Conservation (phyloP, 2,888 invertebrate genomes). For the Cerceris rybyensis region DNA sequence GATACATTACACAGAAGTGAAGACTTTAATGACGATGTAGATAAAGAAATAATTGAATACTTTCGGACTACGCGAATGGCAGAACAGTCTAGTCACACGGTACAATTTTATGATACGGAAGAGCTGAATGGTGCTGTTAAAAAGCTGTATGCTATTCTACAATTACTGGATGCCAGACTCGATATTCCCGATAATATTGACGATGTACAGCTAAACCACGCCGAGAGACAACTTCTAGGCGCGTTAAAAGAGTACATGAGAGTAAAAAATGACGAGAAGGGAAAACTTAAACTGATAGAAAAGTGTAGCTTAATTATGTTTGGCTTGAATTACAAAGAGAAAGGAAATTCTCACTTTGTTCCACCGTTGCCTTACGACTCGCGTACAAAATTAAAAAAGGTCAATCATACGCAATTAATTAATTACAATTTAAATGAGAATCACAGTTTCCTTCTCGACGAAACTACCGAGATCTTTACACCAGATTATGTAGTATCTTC, state of each 20-base stretch:
- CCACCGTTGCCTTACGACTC: conserved; percentile 70
- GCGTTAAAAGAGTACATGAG: conserved; percentile 36
- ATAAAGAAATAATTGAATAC: conserved; percentile 69
- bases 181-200: conserved; percentile 60
- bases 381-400: conserved; percentile 8
- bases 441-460: conserved; percentile 38
- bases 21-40: conserved; percentile 75
- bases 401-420: conserved; percentile 21
- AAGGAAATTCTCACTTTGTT: conserved; percentile 56
- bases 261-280: conserved; percentile 4
- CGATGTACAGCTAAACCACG: conserved; percentile 58
- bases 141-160: conserved; percentile 79
- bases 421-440: conserved; percentile 50
- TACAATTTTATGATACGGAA: conserved; percentile 75
- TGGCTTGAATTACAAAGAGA: conserved; percentile 27
- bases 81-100: conserved; percentile 76
- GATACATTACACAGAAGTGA: conserved; percentile 50
- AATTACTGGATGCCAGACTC: conserved; percentile 71
- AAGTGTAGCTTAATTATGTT: conserved; percentile 67
- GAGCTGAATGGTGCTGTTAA: conserved; percentile 80
- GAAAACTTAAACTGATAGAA: conserved; percentile 44
- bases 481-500: conserved; percentile 43
- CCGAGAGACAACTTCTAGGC: conserved; percentile 68
- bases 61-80: conserved; percentile 45
- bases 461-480: conserved; percentile 51